Evolutionary conservation across 2,888 invertebrate genomes (phyloP).

Genomic region (Cancer borealis): DNA sequence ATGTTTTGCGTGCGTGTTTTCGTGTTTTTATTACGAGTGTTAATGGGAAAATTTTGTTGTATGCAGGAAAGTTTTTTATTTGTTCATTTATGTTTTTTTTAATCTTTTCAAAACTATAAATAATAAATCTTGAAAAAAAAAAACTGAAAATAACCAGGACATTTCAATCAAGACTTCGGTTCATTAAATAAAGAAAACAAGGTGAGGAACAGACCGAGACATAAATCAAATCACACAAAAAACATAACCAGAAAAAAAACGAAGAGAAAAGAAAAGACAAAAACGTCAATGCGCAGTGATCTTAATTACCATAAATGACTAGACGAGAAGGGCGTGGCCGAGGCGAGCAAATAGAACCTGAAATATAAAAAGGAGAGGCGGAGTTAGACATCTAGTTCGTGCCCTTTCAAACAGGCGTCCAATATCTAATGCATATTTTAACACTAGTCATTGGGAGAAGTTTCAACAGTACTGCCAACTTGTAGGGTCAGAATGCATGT

Average conservation of each 20-base stretch:
- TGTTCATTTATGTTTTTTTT: too few species aligned
- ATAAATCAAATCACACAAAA: neutral
- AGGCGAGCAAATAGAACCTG: neutral
- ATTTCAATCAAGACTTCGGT: too few species aligned
- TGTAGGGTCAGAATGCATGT: neutral
- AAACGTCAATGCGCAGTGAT: neutral
- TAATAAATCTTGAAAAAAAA: neutral
- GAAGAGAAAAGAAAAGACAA: neutral
- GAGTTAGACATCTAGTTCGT: neutral
- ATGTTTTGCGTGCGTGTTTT: neutral
- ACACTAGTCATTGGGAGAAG: neutral
- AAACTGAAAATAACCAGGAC: neutral
- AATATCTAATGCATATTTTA: constrained; percentile 29
- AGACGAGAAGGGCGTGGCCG: neutral
- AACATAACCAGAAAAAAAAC: neutral
- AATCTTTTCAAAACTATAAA: neutral
- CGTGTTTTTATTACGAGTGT: neutral
- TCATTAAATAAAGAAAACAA: too few species aligned
- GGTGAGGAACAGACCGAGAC: neutral
- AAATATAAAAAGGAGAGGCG: neutral
- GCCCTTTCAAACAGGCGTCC: constrained; percentile 12
- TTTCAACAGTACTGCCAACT: constrained; percentile 2
- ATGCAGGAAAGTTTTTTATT: neutral
- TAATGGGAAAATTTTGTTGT: neutral
- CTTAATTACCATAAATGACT: neutral